Evolutionary conservation across 2,797 vertebrate species (phyloP), one percentile per base, ranked within the genome.

Genomic region (Triplophysa yarkandensis): DNA sequence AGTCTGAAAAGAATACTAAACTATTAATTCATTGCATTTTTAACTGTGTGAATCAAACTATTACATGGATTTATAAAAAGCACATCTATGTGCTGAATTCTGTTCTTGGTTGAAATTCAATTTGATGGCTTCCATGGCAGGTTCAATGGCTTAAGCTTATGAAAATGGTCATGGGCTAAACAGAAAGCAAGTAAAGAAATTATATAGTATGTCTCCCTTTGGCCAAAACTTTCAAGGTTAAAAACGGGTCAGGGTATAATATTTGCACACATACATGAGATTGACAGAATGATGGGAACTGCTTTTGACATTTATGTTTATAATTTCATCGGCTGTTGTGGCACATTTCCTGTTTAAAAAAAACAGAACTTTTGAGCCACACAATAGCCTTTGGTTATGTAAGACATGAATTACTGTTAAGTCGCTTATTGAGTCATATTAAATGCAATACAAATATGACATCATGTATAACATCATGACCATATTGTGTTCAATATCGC

Each of bases 61-160:
- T n/a, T n/a, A n/a, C n/a, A n/a, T n/a, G n/a, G n/a, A n/a, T n/a
- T 50, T 9, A 9, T 68, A 54, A 30, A 32, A 19, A 27, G 21
- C 8, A 19, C 39, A 21, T 34, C 11, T 25, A 7, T 39, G 17
- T 41, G 13, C 16, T 11, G n/a, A 28, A 30, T 58, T 69, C 17
- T 3, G 23, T 55, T 23, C 30, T 52, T 25, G 39, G 70, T 71
- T 82, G 66, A 71, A 57, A 19, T 52, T 27, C 27, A 13, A 71
- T 71, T 73, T 79, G 61, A 79, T 50, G 60, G 55, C 14, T 82
- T 71, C 30, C 41, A 57, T 27, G 13, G 13, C 23, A 25, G 50
- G 70, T 74, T 79, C 61, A 82, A 50, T 0, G n/a, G 4, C 27
- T 72, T 55, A 46, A 25, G 58, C 44, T 55, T 46, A 69, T 55